Base-by-base conservation (phyloP, 92 coral and sea anemone species). In the Parazoanthus swiftii region DNA sequence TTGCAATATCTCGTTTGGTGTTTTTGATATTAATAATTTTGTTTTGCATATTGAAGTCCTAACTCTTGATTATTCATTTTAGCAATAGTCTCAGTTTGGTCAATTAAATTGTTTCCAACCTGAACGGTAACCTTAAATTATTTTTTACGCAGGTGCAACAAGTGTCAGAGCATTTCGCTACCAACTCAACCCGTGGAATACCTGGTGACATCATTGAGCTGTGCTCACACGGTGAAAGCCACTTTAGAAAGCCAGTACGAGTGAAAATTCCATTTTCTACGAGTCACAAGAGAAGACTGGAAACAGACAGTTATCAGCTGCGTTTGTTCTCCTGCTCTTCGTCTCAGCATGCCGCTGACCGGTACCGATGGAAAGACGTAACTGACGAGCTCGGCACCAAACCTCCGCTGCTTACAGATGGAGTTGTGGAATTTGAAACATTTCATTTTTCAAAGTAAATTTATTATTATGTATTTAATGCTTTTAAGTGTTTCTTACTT, bases 161-260 rank as follows among this genome's bases (percentile, higher is more conserved):
- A 13, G 59, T 44, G 16, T 63, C 59, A 44, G 58, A 77, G 35
- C 36, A 42, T 77, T 77, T n/a, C 35, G 21, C 35, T n/a, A 21
- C 29, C 5, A 20, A 23, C 38, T 46, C 37, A 7, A 8, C 56
- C 56, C 36, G 63, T 25, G 81, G 81, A 20, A 25, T 48, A 77
- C 81, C 81, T n/a, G 81, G 81, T 48, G 59, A 77, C 37, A 77
- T 77, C 81, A 77, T 77, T n/a, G 37, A 77, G 6, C 33, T 77
- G 14, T 58, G 20, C 59, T 42, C 81, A 21, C 59, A 5, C 23
- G 81, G 58, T 37, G 36, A 46, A 26, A 42, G 16, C 37, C 63
- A 46, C 33, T 77, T 77, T 46, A 23, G 43, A 46, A 77, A 48
- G 58, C 81, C 81, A 43, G 63, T 77, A 21, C 58, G 56, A 46